A percentile compares a stretch with the other conserved stretches of the same genome.
These are phyloP conservation scores for Hirudo medicinalis DNA, from an alignment of 1,140 invertebrate species.

Conservation along the genomic window DNA sequence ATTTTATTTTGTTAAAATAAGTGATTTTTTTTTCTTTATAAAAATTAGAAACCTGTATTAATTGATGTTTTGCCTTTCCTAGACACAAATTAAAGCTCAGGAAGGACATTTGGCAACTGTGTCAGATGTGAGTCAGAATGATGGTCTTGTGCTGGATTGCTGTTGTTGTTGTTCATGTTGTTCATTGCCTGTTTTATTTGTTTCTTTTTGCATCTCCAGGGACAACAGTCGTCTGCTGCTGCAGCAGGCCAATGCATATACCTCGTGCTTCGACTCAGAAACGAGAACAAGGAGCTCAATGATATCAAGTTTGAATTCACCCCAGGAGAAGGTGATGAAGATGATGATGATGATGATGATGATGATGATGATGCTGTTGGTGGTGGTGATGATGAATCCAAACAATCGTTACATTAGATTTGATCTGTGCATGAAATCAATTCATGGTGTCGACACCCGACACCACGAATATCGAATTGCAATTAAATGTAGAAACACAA, in stretches of 20 bases:
- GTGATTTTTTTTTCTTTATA: no score
- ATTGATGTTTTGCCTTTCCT: no score
- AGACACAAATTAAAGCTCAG: no score
- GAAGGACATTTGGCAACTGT: no score
- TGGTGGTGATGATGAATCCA: neutral
- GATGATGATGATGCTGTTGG: neutral
- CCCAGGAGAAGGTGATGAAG: slow-evolving; percentile 52
- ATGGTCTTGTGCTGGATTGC: no score
- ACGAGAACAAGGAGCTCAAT: slow-evolving; percentile 77
- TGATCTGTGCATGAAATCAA: neutral
- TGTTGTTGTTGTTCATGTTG: neutral
- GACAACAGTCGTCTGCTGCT: neutral
- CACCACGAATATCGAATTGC: neutral
- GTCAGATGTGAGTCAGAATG: no score
- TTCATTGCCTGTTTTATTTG: neutral
- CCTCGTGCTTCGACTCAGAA: slow-evolving; percentile 47
- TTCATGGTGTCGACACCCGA: neutral
- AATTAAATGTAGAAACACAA: no score
- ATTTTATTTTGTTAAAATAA: no score
- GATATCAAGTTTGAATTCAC: slow-evolving; percentile 94
- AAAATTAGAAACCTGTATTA: no score
- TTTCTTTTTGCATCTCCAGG: neutral
- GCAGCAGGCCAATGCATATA: slow-evolving; percentile 20
- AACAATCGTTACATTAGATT: no score
- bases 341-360: neutral